Percentiles rank a stretch among this genome's conserved stretches.
These are phyloP conservation scores for Ichneumoninae sp. DNA, from an alignment of 2,888 invertebrate species.

Conservation along the genomic window DNA sequence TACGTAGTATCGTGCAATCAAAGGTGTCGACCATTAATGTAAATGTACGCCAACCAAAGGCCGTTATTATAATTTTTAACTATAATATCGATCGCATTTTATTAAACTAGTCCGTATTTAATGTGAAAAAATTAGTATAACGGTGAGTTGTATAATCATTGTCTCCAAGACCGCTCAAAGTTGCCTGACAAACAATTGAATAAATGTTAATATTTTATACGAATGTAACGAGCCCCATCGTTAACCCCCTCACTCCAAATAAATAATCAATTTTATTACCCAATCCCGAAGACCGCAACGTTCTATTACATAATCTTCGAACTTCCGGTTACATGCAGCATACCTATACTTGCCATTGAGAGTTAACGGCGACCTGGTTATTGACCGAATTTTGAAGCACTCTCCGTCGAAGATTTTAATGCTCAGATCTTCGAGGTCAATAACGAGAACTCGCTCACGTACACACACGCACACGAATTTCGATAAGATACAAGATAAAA, in stretches of 20 bases:
- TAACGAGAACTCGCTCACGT: neutral
- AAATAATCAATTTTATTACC: neutral
- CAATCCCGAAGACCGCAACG: neutral
- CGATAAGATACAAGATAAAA: neutral
- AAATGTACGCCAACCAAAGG: constrained; percentile 26
- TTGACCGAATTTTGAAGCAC: no score
- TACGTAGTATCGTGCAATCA: constrained; percentile 33
- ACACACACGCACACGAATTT: neutral
- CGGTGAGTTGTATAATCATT: constrained; percentile 30
- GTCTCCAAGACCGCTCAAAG: constrained; percentile 36
- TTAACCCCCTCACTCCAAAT: neutral
- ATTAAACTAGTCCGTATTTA: constrained; percentile 23
- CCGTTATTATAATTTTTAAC: constrained; percentile 9
- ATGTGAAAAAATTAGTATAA: constrained; percentile 12
- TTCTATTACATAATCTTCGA: neutral
- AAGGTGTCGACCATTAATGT: constrained; percentile 31
- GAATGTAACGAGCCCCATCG: neutral
- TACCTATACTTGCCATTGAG: no score
- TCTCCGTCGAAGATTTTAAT: neutral
- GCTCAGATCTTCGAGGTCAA: neutral
- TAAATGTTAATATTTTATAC: constrained; percentile 59
- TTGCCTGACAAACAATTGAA: constrained; percentile 20
- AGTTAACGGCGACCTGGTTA: no score
- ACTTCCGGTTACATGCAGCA: neutral
- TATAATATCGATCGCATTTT: constrained; percentile 1